Conservation (phyloP, 2,888 invertebrate species). For the Gibbula magus region DNA sequence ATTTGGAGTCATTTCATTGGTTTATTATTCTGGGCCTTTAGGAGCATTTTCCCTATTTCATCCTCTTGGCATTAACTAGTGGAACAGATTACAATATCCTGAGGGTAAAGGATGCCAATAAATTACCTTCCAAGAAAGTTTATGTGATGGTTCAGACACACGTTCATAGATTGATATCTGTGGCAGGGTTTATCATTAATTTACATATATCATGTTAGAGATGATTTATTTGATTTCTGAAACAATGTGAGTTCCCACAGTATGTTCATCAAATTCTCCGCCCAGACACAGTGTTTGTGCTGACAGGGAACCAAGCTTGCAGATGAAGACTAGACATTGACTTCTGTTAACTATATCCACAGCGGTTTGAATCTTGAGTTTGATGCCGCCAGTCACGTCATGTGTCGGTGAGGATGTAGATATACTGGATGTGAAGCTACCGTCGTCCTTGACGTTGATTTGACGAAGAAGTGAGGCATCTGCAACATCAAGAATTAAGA, state of each 20-base stretch:
- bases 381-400: slow-evolving; percentile 64
- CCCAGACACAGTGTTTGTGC: slow-evolving; percentile 35
- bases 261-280: background rate
- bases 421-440: slow-evolving; percentile 30
- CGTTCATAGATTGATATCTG: too few relatives aligned
- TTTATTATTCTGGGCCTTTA: too few relatives aligned
- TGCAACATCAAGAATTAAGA: slow-evolving; percentile 30
- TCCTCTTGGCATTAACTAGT: too few relatives aligned
- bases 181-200: too few relatives aligned
- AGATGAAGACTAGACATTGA: slow-evolving; percentile 49
- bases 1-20: too few relatives aligned
- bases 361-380: slow-evolving; percentile 54
- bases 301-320: slow-evolving; percentile 45
- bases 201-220: too few relatives aligned
- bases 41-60: too few relatives aligned
- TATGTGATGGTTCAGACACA: too few relatives aligned
- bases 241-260: slow-evolving; percentile 26
- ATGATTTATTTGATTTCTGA: background rate
- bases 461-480: slow-evolving; percentile 46
- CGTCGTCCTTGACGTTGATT: slow-evolving; percentile 37
- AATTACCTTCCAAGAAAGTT: too few relatives aligned
- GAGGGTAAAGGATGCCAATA: too few relatives aligned
- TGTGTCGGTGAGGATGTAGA: slow-evolving; percentile 32
- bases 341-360: slow-evolving; percentile 48
- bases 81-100: too few relatives aligned